A percentile compares a stretch with the other conserved stretches of the same genome.
Conservation (phyloP, 2,888 invertebrate genomes). For the Tetranychus piercei region DNA sequence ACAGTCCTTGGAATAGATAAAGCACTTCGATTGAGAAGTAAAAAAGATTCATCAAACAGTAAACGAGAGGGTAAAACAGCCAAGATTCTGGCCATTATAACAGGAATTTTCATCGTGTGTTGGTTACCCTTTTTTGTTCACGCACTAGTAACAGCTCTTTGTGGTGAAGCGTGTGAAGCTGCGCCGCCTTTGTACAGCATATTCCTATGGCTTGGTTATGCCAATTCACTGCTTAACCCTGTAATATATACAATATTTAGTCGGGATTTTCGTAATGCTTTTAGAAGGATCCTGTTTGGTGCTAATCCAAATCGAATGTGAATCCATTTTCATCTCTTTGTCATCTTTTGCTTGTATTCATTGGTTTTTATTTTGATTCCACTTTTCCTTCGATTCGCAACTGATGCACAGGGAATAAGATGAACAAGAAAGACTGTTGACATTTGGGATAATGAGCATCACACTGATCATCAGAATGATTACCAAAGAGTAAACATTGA, state of each 20-base stretch:
- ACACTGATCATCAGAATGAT: neutral
- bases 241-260: slow-evolving; percentile 45
- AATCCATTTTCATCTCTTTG: neutral
- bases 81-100: slow-evolving; percentile 32
- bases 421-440: neutral
- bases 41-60: slow-evolving; percentile 3
- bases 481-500: neutral
- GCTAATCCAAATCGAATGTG: neutral
- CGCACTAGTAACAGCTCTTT: slow-evolving; percentile 54
- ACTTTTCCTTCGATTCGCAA: neutral
- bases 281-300: slow-evolving; percentile 42
- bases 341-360: neutral
- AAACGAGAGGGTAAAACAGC: slow-evolving; percentile 33
- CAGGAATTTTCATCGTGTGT: slow-evolving; percentile 43
- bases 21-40: neutral
- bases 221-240: slow-evolving; percentile 75
- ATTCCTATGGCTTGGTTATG: slow-evolving; percentile 75
- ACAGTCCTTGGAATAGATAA: neutral
- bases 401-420: neutral
- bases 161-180: slow-evolving; percentile 30
- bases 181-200: slow-evolving; percentile 36
- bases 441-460: neutral
- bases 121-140: slow-evolving; percentile 88
- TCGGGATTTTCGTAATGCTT: slow-evolving; percentile 74
- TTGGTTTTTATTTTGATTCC: neutral